Base-by-base conservation (phyloP, 2,888 invertebrate species). In the Heliconius hortense region DNA sequence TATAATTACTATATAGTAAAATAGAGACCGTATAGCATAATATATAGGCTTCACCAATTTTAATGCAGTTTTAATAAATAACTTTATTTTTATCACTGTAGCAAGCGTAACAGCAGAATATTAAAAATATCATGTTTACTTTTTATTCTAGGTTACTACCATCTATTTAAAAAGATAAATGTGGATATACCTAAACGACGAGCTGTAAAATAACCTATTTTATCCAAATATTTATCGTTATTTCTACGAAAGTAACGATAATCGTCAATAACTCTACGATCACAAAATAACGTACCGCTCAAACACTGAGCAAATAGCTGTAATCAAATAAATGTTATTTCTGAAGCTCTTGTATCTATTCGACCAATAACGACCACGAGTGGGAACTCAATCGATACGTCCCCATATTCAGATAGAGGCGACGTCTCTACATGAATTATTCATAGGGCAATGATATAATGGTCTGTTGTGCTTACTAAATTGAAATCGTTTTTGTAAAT, bases 301-400 rank as follows among this genome's bases (percentile, higher is more conserved):
- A 66, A 43, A 66, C 66, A 39, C 66, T 66, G 66, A 43, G 43
- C 66, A 39, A 66, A 66, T 66, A 43, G 39, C 66, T 15, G 66
- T 66, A 66, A 66, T 66, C 39, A 66, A 18, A 66, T 43, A 66
- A 66, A 66, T 43, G 24, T 15, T 24, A 24, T 43, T 66, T 66
- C 66, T 13, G 39, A 39, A 39, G 24, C 24, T 43, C 24, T 39
- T 66, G 24, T 15, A 24, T 39, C 3, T 66, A 66, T 43, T 43
- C 24, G 7, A 66, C 24, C 64, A 15, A 24, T 39, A 43, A 39
- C 24, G 66, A 24, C 66, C 39, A 15, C 39, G 11, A 64, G 64
- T 39, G 64, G 64, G 13, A n/a, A 26, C 39, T 66, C 24, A 43
- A 24, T 66, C 66, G 66, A 66, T 66, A 26, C 15, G 24, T 21